Base-by-base conservation (phyloP, 2,888 invertebrate species). In the Oxytorus armatus region DNA sequence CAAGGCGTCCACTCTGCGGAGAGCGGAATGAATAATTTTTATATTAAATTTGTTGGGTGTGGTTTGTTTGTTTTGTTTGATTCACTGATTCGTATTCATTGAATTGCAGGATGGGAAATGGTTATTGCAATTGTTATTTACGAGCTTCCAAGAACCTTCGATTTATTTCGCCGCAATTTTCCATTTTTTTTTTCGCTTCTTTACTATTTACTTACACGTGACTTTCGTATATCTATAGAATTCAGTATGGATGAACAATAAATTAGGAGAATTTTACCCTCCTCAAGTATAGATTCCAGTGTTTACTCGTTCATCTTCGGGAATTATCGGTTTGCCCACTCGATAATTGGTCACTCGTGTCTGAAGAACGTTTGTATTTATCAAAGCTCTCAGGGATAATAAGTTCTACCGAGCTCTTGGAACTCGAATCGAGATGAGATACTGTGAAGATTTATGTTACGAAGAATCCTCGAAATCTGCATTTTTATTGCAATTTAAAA, bases 281-380 rank as follows among this genome's bases (percentile, higher is more conserved):
- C 25, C n/a, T 18, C 16, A 5, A n/a, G n/a, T n/a, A 33, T 23
- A 16, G 18, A 63, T 36, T 47, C 25, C 47, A 4, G 36, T 49
- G 25, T 49, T 75, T 75, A 39, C 57, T n/a, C 21, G 14, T 2
- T 16, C 57, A n/a, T 42, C 7, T 47, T 33, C 8, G 49, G 10
- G 44, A 16, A 33, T 36, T 47, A 42, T 51, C 76, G 14, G 11
- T 76, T 59, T 44, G 10, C 39, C 51, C 3, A n/a, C 59, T 51
- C 61, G 68, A 76, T 69, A 69, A 76, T 69, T 69, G 42, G 44
- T 59, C 68, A 44, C 16, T 59, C 33, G 42, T 29, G 42, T 61
- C 44, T 8, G 53, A 42, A 42, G 33, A 53, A 42, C 61, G 51
- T 25, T 42, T 16, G 11, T 33, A 55, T 59, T 29, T 29, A 10